Conservation (phyloP, 2,797 vertebrate genomes). For the Scleropages formosus region DNA sequence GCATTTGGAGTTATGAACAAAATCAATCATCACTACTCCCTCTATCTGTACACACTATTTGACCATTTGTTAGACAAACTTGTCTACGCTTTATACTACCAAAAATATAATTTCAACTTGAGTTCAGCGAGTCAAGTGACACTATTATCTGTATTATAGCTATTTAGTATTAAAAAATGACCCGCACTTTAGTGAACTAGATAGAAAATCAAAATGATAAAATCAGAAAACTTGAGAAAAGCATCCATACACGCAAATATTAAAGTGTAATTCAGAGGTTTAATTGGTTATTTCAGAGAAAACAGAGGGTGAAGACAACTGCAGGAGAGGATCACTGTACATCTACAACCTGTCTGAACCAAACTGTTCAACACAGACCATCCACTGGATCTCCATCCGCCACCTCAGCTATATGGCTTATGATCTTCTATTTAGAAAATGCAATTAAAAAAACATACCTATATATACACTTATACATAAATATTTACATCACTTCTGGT, state of each 20-base stretch:
- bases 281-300: constrained; percentile 63
- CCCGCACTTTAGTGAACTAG: too few relatives aligned
- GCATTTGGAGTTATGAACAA: too few relatives aligned
- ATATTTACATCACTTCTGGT: constrained; percentile 72
- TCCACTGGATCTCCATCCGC: constrained; percentile 49
- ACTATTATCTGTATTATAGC: too few relatives aligned
- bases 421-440: constrained; percentile 73
- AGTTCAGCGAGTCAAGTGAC: too few relatives aligned
- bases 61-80: too few relatives aligned
- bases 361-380: constrained; percentile 50
- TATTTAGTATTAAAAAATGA: too few relatives aligned
- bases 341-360: constrained; percentile 49
- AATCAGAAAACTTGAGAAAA: neutral
- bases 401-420: constrained; percentile 74
- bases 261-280: constrained; percentile 48
- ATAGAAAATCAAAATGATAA: too few relatives aligned
- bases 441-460: constrained; percentile 73
- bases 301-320: constrained; percentile 52
- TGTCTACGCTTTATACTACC: too few relatives aligned
- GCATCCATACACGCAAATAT: neutral
- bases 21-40: too few relatives aligned
- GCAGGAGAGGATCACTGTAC: constrained; percentile 44
- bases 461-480: constrained; percentile 77
- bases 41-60: too few relatives aligned
- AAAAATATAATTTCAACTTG: too few relatives aligned